Evolutionary conservation across 1,140 invertebrate species (phyloP), one percentile per base, ranked within the genome.

Genomic region (Zaprionus ornatus): DNA sequence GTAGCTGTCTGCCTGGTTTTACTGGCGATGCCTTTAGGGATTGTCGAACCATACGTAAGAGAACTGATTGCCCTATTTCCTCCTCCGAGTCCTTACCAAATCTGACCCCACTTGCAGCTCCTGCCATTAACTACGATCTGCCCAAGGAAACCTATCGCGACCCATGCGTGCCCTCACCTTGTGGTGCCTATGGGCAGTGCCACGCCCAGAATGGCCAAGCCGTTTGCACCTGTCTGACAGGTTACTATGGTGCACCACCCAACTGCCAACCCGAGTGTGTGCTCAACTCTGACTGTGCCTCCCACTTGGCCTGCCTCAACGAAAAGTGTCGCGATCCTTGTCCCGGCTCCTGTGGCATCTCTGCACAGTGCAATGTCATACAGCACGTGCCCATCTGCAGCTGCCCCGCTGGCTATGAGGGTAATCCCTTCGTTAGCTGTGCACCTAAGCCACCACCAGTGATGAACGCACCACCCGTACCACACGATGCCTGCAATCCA

Each of bases 331-430:
- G 91, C n/a, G 95, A 97, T 86, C 96, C 96, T 10, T 97, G 96
- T 79, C 93, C 94, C 60, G 96, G 95, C 65, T 97, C 95, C n/a
- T 97, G 97, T 92, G 96, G 96, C 9, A 94, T 96, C 48, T 96
- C 96, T 90, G 96, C 97, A n/a, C 94, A 96, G 77, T 98, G 97
- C 91, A 95, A 95, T 77, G 96, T 97, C 4, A 95, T 97, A 15
- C 96, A 97, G 85, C 97, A 98, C 84, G 96, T 96, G 73, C 96
- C 97, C 5, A 95, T 95, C n/a, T 98, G 97, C 80, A 96, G 95
- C 12, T 98, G 97, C 91, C 94, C 95, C 29, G 79, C 94, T 42
- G 96, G 95, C 59, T 96, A 95, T 78, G 95, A 95, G n/a, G 97
- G 97, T 21, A 96, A 97, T 95, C 96, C 97, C 52, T 97, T 97